Base-by-base conservation (phyloP, 2,113 vertebrate genomes). In the Chinchilla lanigera region DNA sequence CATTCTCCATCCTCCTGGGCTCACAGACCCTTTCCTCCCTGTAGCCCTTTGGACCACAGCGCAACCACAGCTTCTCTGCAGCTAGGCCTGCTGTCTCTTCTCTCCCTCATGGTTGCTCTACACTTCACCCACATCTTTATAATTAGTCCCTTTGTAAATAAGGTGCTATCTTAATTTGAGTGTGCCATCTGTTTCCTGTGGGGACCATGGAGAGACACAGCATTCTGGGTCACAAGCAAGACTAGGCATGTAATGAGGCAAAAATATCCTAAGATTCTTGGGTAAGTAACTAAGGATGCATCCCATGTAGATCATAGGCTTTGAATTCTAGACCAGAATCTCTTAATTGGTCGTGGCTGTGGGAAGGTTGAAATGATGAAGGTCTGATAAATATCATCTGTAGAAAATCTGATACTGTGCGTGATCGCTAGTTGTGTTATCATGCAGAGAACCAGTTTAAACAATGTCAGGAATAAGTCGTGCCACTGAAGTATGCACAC, bases 71-170 rank as follows among this genome's bases (percentile, higher is more conserved):
- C 1, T 85, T 20, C 63, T 84, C 11, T 75, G 8, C 14, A 63
- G 12, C 33, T 6, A 7, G 12, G 0, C 28, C 50, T 69, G 47
- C 20, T 89, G 30, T 28, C 33, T 52, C 8, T 86, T 13, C 33
- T 58, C 35, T 60, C 47, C 67, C 30, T 77, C 41, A 26, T 13
- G 20, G 7, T 41, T 84, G 44, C 30, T 19, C 3, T 19, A 0
- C 41, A 52, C 19, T 24, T 89, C 13, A 14, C 71, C 35, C 26
- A 87, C n/a, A 92, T 47, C 50, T 95, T 89, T 81, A 20, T 93
- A 92, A 97, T 98, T 94, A 92, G 71, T 97, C 86, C 94, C 87
- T 97, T 94, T 97, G 93, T 94, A 95, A 90, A 87, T 89, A 89
- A 77, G 38, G 35, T 86, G 44, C 56, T 86, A 44, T 77, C 73